These are phyloP conservation scores for Papilio helenus DNA, from an alignment of 1,140 invertebrate species.

Conservation along the genomic window DNA sequence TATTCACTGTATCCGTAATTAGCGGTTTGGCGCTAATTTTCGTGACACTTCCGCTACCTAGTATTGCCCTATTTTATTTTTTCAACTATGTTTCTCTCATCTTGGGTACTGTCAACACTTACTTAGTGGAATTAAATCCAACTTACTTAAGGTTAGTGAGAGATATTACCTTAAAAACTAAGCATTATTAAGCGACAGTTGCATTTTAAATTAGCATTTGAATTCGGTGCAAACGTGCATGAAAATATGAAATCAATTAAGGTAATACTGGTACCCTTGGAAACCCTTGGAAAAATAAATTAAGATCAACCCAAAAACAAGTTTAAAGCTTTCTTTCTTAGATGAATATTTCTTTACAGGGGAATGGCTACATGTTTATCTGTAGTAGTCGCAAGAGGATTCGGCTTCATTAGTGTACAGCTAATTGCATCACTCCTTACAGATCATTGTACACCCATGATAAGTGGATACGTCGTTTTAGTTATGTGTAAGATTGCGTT, in stretches of 20 bases:
- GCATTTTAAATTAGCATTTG: neutral
- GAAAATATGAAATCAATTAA: no score
- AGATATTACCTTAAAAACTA: neutral
- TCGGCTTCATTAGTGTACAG: conserved; percentile 71
- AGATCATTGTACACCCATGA: conserved; percentile 61
- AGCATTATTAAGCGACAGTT: neutral
- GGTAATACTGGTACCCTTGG: no score
- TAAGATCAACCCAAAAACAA: neutral
- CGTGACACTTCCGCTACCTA: conserved; percentile 58
- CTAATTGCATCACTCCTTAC: conserved; percentile 60
- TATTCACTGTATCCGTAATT: conserved; percentile 50
- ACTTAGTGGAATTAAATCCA: conserved; percentile 68
- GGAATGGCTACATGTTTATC: conserved; percentile 74
- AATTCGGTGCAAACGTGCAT: neutral
- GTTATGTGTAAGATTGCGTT: conserved; percentile 56
- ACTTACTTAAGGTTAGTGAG: conserved; percentile 67
- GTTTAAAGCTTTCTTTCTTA: neutral
- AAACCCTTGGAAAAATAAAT: no score
- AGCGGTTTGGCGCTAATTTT: conserved; percentile 58
- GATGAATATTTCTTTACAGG: conserved; percentile 47
- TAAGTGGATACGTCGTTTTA: conserved; percentile 63
- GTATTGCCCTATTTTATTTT: conserved; percentile 63
- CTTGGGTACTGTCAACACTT: conserved; percentile 66
- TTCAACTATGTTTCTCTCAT: conserved; percentile 65
- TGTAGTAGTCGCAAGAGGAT: conserved; percentile 69